phyloP scores from a whole-genome alignment of 2,888 invertebrate species.

The Leptarthrus brevirostris region DNA sequence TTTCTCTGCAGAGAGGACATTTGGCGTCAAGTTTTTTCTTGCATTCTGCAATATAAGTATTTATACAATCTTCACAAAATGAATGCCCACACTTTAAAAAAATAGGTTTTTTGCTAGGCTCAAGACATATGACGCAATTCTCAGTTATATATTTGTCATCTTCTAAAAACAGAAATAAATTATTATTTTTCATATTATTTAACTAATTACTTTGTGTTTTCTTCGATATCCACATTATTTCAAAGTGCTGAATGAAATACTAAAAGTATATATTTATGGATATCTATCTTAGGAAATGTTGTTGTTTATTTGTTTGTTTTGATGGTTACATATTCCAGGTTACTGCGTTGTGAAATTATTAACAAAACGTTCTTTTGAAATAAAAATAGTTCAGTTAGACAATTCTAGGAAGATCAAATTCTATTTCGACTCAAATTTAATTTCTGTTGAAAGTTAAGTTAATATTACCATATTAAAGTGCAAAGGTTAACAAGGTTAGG shows the following conservation, averaged over 20 bases:
- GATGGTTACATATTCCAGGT: background rate
- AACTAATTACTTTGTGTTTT: background rate
- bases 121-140: conserved; percentile 66
- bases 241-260: no score
- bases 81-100: conserved; percentile 65
- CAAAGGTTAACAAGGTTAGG: no score
- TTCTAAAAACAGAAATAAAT: background rate
- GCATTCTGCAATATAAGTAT: conserved; percentile 62
- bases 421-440: no score
- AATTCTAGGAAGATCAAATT: no score
- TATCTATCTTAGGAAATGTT: no score
- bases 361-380: background rate
- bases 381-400: no score
- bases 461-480: no score
- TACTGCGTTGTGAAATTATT: background rate
- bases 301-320: no score
- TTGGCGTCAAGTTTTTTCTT: conserved; percentile 62
- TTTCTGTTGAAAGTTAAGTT: no score
- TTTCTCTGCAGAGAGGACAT: conserved; percentile 65
- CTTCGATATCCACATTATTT: background rate
- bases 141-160: conserved; percentile 49
- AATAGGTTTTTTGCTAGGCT: conserved; percentile 61
- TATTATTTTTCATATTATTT: background rate
- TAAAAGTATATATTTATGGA: no score
- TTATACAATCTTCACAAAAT: conserved; percentile 65